A percentile compares a stretch with the other conserved stretches of the same genome.
phyloP scores from a whole-genome alignment of 2,113 vertebrate genomes.

The Martes martes region DNA sequence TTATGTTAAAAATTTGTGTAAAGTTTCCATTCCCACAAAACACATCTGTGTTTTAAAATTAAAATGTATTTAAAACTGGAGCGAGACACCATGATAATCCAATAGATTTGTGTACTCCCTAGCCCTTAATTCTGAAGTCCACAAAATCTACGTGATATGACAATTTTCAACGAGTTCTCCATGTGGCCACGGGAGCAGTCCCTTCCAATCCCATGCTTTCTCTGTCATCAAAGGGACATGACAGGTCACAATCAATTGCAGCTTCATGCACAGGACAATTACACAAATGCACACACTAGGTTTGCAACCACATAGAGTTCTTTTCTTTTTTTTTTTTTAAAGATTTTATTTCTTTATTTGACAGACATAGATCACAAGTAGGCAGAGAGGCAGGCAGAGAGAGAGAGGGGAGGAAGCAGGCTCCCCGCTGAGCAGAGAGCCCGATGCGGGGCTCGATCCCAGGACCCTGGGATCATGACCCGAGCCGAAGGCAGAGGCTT shows the following conservation, averaged over 20 bases:
- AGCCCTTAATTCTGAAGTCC: neutral
- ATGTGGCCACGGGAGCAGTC: neutral
- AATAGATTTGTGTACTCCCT: neutral
- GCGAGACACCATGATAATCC: neutral
- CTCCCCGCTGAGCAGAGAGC: no score
- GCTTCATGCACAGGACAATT: neutral
- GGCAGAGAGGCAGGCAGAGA: no score
- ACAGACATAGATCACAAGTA: no score
- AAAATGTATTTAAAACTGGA: neutral
- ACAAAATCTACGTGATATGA: neutral
- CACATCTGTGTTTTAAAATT: conserved; percentile 13
- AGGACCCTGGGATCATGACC: no score
- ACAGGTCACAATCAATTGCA: neutral
- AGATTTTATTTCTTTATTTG: no score
- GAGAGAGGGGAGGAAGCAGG: no score
- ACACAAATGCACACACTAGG: neutral
- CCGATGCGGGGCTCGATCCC: no score
- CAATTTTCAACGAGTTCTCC: neutral
- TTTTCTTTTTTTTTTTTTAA: no score
- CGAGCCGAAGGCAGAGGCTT: no score
- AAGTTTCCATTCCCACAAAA: conserved; percentile 40
- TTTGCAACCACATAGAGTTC: neutral
- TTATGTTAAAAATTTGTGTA: neutral
- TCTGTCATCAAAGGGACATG: neutral
- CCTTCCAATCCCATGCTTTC: neutral